Conservation (phyloP, 2,113 vertebrate species). For the Toxotes jaculatrix region DNA sequence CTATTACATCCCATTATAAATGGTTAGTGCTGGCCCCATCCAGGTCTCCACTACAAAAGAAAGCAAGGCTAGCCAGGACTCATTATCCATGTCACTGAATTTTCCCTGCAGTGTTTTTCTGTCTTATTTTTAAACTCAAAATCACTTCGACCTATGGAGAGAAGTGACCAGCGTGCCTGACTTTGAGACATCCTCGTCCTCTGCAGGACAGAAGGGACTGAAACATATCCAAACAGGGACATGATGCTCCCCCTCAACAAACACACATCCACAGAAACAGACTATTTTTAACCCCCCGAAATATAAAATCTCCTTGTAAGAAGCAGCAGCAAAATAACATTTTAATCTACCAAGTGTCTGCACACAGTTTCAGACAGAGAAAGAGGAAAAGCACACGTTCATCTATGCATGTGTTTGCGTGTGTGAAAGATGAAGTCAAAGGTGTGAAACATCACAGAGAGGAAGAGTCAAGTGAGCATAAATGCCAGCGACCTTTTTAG, state of each 20-base stretch:
- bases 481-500: slow-evolving; percentile 43
- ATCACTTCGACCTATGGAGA: not conserved
- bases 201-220: not conserved
- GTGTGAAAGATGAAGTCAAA: slow-evolving; percentile 15
- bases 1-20: slow-evolving; percentile 50
- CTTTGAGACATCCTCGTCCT: slow-evolving; percentile 16
- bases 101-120: not conserved
- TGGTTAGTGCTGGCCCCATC: slow-evolving; percentile 35
- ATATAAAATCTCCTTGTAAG: slow-evolving; percentile 44
- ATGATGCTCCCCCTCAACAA: slow-evolving; percentile 11
- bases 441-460: slow-evolving; percentile 41
- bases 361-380: not conserved
- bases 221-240: slow-evolving; percentile 29
- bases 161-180: slow-evolving; percentile 10
- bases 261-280: slow-evolving; percentile 15
- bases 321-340: slow-evolving; percentile 47
- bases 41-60: slow-evolving; percentile 32
- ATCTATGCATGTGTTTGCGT: not conserved
- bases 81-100: slow-evolving; percentile 29
- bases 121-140: not conserved
- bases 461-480: slow-evolving; percentile 37
- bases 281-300: slow-evolving; percentile 51
- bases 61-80: slow-evolving; percentile 36
- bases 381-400: not conserved
- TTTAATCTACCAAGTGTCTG: slow-evolving; percentile 53